phyloP scores from a whole-genome alignment of 2,113 vertebrate species.

The Salminus brasiliensis region DNA sequence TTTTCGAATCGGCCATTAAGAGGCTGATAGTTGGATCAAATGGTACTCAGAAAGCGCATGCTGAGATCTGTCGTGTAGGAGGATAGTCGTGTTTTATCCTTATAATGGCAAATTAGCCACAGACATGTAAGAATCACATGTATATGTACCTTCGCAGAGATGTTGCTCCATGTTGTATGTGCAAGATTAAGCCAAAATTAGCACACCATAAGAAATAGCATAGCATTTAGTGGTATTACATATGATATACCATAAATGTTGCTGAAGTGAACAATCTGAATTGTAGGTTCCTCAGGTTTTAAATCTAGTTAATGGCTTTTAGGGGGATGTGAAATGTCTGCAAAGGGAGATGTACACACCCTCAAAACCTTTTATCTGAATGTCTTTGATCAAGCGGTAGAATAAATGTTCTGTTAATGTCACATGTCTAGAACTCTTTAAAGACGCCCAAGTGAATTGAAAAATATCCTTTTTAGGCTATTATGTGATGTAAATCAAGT shows the following conservation, averaged over 20 bases:
- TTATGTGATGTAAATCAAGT: constrained; percentile 41
- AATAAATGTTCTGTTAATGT: constrained; percentile 51
- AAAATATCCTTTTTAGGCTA: constrained; percentile 20
- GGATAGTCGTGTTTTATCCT: background rate
- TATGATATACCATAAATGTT: too few relatives aligned
- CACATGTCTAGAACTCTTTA: constrained; percentile 39
- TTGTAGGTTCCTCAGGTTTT: background rate
- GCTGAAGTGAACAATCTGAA: too few relatives aligned
- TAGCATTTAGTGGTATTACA: too few relatives aligned
- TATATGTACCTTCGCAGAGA: background rate
- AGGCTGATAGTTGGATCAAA: constrained; percentile 8
- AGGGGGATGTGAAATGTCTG: background rate
- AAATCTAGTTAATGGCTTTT: background rate
- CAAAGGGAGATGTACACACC: constrained; percentile 41
- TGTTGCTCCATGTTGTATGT: background rate
- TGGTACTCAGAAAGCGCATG: background rate
- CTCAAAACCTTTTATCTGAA: constrained; percentile 41
- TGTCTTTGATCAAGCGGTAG: constrained; percentile 45
- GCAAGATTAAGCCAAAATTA: background rate
- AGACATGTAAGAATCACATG: background rate
- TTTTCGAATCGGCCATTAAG: background rate
- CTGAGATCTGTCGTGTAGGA: background rate
- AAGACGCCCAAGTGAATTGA: background rate
- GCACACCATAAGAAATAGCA: background rate
- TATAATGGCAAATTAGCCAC: constrained; percentile 6